Conservation (phyloP, 2,797 vertebrate species). For the Xenentodon cancila region DNA sequence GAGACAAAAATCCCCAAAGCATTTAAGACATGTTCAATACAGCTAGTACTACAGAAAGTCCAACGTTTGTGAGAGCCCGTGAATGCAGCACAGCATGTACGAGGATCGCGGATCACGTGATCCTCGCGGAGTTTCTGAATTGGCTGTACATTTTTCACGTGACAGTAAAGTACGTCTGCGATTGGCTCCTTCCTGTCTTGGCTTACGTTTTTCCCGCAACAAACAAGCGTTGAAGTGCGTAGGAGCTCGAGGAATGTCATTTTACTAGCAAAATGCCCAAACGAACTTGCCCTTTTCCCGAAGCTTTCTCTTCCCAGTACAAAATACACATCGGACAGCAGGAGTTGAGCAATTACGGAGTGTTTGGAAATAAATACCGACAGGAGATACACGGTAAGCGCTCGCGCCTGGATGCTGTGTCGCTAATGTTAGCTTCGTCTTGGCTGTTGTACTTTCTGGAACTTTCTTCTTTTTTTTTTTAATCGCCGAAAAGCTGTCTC, state of each 20-base stretch:
- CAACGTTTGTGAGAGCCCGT: rapidly evolving
- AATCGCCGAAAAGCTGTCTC: too few relatives aligned
- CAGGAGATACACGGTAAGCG: constrained; percentile 81
- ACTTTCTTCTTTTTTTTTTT: too few relatives aligned
- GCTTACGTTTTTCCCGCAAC: constrained; percentile 55
- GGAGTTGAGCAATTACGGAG: constrained; percentile 75
- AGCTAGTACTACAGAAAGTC: too few relatives aligned
- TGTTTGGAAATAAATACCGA: constrained; percentile 77
- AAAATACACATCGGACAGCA: constrained; percentile 82
- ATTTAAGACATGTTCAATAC: too few relatives aligned
- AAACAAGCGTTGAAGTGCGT: constrained; percentile 15
- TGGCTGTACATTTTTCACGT: constrained; percentile 41
- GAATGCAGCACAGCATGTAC: constrained; percentile 20
- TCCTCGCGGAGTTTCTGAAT: neutral
- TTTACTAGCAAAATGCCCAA: constrained; percentile 78
- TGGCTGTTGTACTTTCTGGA: neutral
- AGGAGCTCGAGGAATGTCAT: neutral
- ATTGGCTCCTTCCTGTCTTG: constrained; percentile 39
- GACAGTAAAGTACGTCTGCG: constrained; percentile 11
- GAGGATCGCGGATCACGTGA: constrained; percentile 29
- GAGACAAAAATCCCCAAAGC: too few relatives aligned
- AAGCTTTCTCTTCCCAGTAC: constrained; percentile 84
- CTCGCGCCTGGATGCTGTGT: neutral
- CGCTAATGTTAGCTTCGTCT: constrained; percentile 31
- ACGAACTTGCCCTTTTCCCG: constrained; percentile 78